These are phyloP conservation scores for Ips nitidus DNA, from an alignment of 1,140 invertebrate genomes.

Conservation along the genomic window DNA sequence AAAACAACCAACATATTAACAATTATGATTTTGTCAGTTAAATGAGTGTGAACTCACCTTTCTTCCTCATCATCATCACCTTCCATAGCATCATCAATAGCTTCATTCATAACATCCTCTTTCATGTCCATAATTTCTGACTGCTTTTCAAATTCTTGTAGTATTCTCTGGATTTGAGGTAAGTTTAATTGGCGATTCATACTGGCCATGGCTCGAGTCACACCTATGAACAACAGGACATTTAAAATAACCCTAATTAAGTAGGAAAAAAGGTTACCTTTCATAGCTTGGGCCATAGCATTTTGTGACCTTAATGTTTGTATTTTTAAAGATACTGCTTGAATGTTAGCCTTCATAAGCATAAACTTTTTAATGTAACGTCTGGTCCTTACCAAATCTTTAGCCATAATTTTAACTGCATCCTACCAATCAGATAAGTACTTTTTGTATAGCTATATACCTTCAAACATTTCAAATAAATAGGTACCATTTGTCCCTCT, in stretches of 20 bases:
- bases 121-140: constrained; percentile 99
- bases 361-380: constrained; percentile 98
- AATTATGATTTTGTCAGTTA: not conserved
- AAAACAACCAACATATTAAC: constrained; percentile 20
- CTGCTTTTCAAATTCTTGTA: constrained; percentile 99
- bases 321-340: constrained; percentile 98
- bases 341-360: constrained; percentile 99
- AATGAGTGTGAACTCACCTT: constrained; percentile 60
- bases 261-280: constrained; percentile 55
- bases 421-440: constrained; percentile 57
- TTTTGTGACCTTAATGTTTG: constrained; percentile 98
- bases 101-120: constrained; percentile 99
- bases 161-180: constrained; percentile 98
- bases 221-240: constrained; percentile 56
- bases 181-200: constrained; percentile 99
- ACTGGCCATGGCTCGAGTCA: constrained; percentile 96
- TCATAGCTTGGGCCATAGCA: constrained; percentile 99
- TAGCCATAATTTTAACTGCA: constrained; percentile 99
- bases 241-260: not conserved
- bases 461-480: not conserved
- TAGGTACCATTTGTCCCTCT: constrained; percentile 93
- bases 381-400: constrained; percentile 95
- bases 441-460: not conserved
- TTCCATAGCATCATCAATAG: constrained; percentile 99
- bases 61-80: constrained; percentile 98